Evolutionary conservation across 2,113 vertebrate genomes (phyloP), one percentile per base, ranked within the genome.

Genomic region (Erythrocercus mccallii): DNA sequence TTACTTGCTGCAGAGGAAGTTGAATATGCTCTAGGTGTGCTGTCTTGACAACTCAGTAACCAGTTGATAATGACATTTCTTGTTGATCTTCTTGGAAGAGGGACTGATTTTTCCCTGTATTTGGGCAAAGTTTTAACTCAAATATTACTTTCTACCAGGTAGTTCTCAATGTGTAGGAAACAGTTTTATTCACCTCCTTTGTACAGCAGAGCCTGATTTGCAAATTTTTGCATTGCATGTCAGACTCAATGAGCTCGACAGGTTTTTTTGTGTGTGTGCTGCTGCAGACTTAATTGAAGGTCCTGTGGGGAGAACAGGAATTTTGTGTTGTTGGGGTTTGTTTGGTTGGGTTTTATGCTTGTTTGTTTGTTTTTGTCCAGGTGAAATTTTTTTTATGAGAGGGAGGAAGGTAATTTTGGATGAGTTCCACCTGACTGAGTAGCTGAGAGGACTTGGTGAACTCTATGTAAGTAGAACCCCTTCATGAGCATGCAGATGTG

Each of bases 181-280:
- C 6, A 30, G 12, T 47, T 89, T 51, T 45, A 7, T 31, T n/a
- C 5, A 33, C 15, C 13, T 42, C 8, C 18, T 57, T 70, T 42
- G 15, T 61, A 21, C 28, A 30, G 54, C 40, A 91, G 38, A 48
- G 42, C 30, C 24, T 33, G 48, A 56, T 86, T 62, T 69, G 77
- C 44, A 78, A 20, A 58, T 44, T 53, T 86, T 74, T 89, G 28
- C 44, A 38, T 90, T 23, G 19, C 12, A 1, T 22, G 42, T 48
- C 37, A 62, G 47, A 42, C 27, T 78, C 0, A 1, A 9, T 81
- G 56, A 54, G 48, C 68, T 91, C 0, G 0, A 18, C 24, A n/a
- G 53, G 58, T 65, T 64, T 19, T 58, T 48, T 86, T 40, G 40
- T n/a, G 44, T 71, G 45, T 71, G 24, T 3, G 2, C 23, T 73